These are phyloP conservation scores for Polyommatus icarus DNA, from an alignment of 2,888 invertebrate genomes.

Conservation along the genomic window DNA sequence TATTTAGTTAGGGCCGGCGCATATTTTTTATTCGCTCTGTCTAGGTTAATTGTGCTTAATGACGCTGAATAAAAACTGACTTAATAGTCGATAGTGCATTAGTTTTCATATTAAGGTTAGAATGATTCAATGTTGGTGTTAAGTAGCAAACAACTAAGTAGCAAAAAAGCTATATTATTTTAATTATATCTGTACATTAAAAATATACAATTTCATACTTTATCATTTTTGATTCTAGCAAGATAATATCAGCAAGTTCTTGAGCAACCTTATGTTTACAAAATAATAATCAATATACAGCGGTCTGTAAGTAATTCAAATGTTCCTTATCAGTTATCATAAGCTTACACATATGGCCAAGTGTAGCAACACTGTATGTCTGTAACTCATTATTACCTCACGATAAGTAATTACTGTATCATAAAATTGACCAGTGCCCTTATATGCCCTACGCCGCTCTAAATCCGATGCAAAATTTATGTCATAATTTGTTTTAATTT, in stretches of 20 bases:
- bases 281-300: neutral
- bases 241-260: neutral
- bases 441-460: neutral
- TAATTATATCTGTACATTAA: too few relatives aligned
- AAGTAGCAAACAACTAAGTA: neutral
- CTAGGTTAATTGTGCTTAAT: slow-evolving; percentile 12
- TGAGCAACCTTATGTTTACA: neutral
- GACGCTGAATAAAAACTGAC: slow-evolving; percentile 9
- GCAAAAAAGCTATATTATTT: too few relatives aligned
- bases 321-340: slow-evolving; percentile 23
- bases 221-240: too few relatives aligned
- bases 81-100: neutral
- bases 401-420: neutral
- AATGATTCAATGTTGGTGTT: neutral
- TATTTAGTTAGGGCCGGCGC: slow-evolving; percentile 13
- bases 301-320: neutral
- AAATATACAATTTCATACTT: too few relatives aligned
- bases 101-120: neutral
- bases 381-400: slow-evolving; percentile 24
- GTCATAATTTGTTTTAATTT: slow-evolving; percentile 21
- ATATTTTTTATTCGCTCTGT: slow-evolving; percentile 6
- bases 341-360: slow-evolving; percentile 15
- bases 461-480: slow-evolving; percentile 9
- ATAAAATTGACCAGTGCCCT: slow-evolving; percentile 19
- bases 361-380: slow-evolving; percentile 10